Percentiles rank a stretch among this genome's conserved stretches.
Conservation (phyloP, 2,797 vertebrate species). For the Taenioides sp. region DNA sequence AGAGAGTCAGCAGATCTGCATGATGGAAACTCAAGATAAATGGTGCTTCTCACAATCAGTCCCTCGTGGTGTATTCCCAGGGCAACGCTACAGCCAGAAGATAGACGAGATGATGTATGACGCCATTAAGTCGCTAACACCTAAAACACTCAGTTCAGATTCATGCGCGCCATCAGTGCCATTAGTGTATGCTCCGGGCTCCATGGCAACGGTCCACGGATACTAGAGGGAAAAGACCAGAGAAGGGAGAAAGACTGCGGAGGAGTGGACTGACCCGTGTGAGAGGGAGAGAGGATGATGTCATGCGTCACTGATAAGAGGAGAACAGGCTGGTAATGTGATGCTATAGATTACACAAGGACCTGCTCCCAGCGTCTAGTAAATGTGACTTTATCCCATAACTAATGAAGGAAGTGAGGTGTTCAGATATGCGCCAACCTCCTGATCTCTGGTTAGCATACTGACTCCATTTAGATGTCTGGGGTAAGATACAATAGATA, state of each 20-base stretch:
- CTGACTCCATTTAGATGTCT: slow-evolving; percentile 3
- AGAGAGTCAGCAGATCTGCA: slow-evolving; percentile 47
- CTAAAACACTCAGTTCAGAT: slow-evolving; percentile 58
- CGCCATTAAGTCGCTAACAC: slow-evolving; percentile 53
- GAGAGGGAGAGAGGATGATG: slow-evolving; percentile 45
- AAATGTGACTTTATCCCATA: slow-evolving; percentile 16
- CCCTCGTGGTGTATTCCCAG: slow-evolving; percentile 25
- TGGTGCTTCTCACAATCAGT: slow-evolving; percentile 29
- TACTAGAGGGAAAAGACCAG: slow-evolving; percentile 22
- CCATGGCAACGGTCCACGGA: slow-evolving; percentile 31
- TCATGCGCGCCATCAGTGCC: slow-evolving; percentile 48
- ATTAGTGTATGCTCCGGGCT: slow-evolving; percentile 46
- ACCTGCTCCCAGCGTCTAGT: slow-evolving; percentile 14
- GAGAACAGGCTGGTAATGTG: slow-evolving; percentile 50
- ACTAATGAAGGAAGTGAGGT: slow-evolving; percentile 48
- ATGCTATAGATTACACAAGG: slow-evolving; percentile 43
- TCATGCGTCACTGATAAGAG: slow-evolving; percentile 52
- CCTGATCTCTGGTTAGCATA: background rate
- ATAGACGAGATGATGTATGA: slow-evolving; percentile 49
- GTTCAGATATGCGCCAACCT: slow-evolving; percentile 20
- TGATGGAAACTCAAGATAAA: slow-evolving; percentile 23
- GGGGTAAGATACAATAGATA: background rate
- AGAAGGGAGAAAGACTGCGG: slow-evolving; percentile 12
- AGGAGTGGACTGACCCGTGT: slow-evolving; percentile 35
- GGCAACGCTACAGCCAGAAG: slow-evolving; percentile 8